Base-by-base conservation (phyloP, 2,888 invertebrate species). In the Morpho deidamia region DNA sequence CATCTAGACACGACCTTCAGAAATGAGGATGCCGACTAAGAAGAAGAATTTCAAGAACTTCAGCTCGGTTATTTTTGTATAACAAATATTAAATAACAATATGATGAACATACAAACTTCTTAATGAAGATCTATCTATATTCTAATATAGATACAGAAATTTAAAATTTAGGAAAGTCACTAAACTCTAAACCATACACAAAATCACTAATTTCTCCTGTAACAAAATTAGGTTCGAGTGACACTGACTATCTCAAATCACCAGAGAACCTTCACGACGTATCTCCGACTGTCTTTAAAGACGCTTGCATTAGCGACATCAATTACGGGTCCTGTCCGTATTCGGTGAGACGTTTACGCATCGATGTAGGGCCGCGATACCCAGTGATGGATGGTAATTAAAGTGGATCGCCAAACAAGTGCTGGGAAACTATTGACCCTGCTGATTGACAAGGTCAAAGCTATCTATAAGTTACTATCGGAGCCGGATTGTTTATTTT, bases 301-400 rank as follows among this genome's bases (percentile, higher is more conserved):
- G 66, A 54, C 57, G 65, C 68, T 77, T 68, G 40, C 72, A 80
- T 78, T 77, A 78, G 70, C 71, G 63, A 75, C 78, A 68, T 72
- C 71, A 68, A 70, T 71, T 71, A 70, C 68, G 48, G 54, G 44
- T 14, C 33, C 44, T 39, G 48, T 59, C 72, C 73, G 64, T 71
- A 70, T 71, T 70, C 60, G 68, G 71, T 60, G 62, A 63, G 62
- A 44, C 48, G 47, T 34, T 48, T 48, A 54, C 53, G 57, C 61
- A 60, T 61, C 60, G 62, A 69, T 70, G 71, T 68, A 64, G 67
- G 58, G 70, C 63, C 66, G 61, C 70, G 78, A 77, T 77, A 75
- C 68, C 64, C 70, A 56, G 69, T 65, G 63, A 64, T 65, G 76
- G 82, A 83, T 81, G 70, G 81, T 81, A 81, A 82, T 81, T 79